Conservation (phyloP, 2,797 vertebrate genomes). For the Aratinga solstitialis region DNA sequence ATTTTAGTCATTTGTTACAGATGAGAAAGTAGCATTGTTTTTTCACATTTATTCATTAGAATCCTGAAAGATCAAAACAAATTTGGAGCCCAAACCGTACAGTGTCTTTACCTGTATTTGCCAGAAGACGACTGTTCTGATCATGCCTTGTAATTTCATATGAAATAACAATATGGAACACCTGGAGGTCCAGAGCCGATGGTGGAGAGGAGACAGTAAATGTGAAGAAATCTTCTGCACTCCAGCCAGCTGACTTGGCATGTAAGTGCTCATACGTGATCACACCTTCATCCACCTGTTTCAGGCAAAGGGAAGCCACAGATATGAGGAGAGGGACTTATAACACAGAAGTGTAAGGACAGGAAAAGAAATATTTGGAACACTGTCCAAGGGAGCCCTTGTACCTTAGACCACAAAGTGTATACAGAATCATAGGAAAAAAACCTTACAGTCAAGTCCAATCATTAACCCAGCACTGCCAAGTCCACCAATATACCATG, state of each 20-base stretch:
- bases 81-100: background rate
- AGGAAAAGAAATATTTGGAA: background rate
- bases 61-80: background rate
- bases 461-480: background rate
- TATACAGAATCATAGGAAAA: background rate
- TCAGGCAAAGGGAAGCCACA: background rate
- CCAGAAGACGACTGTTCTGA: slow-evolving; percentile 79
- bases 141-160: slow-evolving; percentile 83
- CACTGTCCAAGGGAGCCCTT: background rate
- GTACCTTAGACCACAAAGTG: background rate
- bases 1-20: background rate
- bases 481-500: background rate
- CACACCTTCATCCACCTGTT: slow-evolving; percentile 83
- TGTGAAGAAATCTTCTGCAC: slow-evolving; percentile 83
- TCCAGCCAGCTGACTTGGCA: slow-evolving; percentile 80
- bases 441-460: background rate
- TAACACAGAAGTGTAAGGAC: background rate
- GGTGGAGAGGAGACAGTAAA: slow-evolving; percentile 85
- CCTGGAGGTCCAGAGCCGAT: slow-evolving; percentile 79
- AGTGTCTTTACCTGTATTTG: slow-evolving; percentile 85
- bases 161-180: slow-evolving; percentile 86
- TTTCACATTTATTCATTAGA: background rate
- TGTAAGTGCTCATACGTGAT: slow-evolving; percentile 83
- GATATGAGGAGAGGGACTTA: background rate
- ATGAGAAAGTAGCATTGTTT: background rate